Percentiles rank a stretch among this genome's conserved stretches.
These are phyloP conservation scores for Pyrocephalus nanus DNA, from an alignment of 2,797 vertebrate species.

Conservation along the genomic window DNA sequence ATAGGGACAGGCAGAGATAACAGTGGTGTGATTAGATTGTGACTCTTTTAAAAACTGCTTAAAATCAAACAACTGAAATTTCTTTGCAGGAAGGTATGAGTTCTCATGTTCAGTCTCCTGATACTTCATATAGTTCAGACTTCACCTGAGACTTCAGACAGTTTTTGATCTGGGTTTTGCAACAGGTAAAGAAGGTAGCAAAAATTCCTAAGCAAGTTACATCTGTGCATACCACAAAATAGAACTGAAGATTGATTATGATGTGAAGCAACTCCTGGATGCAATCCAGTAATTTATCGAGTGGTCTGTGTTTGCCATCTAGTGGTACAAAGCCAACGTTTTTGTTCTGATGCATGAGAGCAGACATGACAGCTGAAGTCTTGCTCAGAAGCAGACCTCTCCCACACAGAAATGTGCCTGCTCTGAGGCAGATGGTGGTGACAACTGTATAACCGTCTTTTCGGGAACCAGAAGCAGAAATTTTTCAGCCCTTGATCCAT, in stretches of 20 bases:
- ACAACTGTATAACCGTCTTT: not conserved
- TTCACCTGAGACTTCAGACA: not conserved
- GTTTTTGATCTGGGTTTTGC: not conserved
- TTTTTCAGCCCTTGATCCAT: not conserved
- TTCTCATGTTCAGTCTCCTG: not conserved
- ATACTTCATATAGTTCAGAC: not conserved
- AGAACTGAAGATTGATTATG: not conserved
- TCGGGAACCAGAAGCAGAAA: not conserved
- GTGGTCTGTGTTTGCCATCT: constrained; percentile 49
- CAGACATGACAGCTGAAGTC: not conserved
- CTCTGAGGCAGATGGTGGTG: not conserved
- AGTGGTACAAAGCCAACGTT: not conserved
- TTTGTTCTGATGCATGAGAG: not conserved
- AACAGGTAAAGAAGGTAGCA: not conserved
- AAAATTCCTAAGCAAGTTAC: not conserved
- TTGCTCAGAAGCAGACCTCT: not conserved
- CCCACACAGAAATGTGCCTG: not conserved
- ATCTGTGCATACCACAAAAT: not conserved
- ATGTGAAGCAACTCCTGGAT: not conserved
- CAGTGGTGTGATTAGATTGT: not conserved
- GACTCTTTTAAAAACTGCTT: not conserved
- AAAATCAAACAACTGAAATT: not conserved
- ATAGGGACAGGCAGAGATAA: not conserved
- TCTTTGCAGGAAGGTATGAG: not conserved
- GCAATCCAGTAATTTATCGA: not conserved